These are phyloP conservation scores for Xylocopa sonorina DNA, from an alignment of 1,140 invertebrate genomes.

Conservation along the genomic window DNA sequence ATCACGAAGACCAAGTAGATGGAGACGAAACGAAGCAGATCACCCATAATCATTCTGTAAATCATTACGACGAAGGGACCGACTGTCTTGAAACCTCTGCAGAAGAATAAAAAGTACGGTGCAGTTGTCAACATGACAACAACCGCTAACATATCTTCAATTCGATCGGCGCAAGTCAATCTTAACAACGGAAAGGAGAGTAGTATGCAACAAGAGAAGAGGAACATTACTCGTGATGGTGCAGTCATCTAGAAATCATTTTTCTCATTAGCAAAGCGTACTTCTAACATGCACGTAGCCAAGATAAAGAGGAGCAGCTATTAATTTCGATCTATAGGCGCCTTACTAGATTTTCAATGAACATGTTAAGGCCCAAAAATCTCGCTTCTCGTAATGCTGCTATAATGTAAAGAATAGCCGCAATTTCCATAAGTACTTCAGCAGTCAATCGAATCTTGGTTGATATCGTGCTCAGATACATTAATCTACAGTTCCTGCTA, in stretches of 20 bases:
- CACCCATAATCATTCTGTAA: conserved; percentile 98
- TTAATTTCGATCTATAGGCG: no score
- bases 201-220: conserved; percentile 95
- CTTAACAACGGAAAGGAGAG: conserved; percentile 92
- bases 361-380: conserved; percentile 94
- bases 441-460: conserved; percentile 86
- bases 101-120: conserved; percentile 99
- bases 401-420: conserved; percentile 90
- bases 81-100: conserved; percentile 98
- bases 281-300: background rate
- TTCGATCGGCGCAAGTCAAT: conserved; percentile 90
- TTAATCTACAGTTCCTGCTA: conserved; percentile 86
- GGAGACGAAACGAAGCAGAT: conserved; percentile 96
- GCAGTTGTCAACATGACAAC: conserved; percentile 97
- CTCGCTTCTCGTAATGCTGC: conserved; percentile 90
- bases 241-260: conserved; percentile 88
- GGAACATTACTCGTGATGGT: conserved; percentile 95
- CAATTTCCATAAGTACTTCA: conserved; percentile 88
- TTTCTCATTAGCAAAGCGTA: background rate
- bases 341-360: conserved; percentile 93
- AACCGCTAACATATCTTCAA: conserved; percentile 95
- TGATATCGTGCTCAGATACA: conserved; percentile 83
- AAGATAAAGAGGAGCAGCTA: no score
- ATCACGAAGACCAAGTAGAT: conserved; percentile 98
- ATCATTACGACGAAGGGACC: conserved; percentile 99